A percentile compares a stretch with the other conserved stretches of the same genome.
These are phyloP conservation scores for Cylloceria caligata DNA, from an alignment of 2,888 invertebrate species.

Conservation along the genomic window DNA sequence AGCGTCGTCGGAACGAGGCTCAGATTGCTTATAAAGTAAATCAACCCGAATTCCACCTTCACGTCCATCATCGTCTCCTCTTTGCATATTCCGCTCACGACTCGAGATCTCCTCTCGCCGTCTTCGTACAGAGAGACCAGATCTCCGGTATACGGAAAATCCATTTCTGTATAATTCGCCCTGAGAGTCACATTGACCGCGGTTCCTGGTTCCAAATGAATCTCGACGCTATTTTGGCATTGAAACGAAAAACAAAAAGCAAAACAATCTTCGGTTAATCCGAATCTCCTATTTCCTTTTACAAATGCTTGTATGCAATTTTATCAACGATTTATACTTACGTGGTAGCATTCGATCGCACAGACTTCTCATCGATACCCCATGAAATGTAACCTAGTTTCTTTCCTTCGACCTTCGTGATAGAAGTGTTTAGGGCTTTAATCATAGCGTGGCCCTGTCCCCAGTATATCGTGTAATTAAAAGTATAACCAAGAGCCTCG, in stretches of 20 bases:
- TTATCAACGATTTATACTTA: conserved; percentile 73
- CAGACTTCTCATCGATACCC: conserved; percentile 87
- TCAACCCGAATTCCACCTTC: conserved; percentile 90
- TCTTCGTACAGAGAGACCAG: conserved; percentile 90
- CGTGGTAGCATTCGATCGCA: conserved; percentile 86
- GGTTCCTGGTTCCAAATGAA: conserved; percentile 91
- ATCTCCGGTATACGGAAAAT: conserved; percentile 91
- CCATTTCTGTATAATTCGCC: conserved; percentile 90
- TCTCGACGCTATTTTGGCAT: conserved; percentile 85
- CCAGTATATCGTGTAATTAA: conserved; percentile 91
- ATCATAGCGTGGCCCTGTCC: conserved; percentile 91
- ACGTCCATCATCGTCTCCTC: conserved; percentile 90
- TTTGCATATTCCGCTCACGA: conserved; percentile 88
- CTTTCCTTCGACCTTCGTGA: conserved; percentile 87
- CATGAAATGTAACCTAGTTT: conserved; percentile 88
- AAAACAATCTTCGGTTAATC: conserved; percentile 9
- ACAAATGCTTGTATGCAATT: not conserved
- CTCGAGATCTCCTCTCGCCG: conserved; percentile 86
- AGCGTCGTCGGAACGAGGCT: conserved; percentile 92
- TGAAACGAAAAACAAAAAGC: conserved; percentile 8
- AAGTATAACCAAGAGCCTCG: conserved; percentile 90
- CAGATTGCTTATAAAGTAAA: conserved; percentile 91
- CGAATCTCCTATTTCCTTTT: not conserved
- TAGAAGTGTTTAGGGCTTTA: conserved; percentile 89
- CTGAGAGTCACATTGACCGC: conserved; percentile 92